These are phyloP conservation scores for Sarcophaga caerulescens DNA, from an alignment of 2,888 invertebrate genomes.

Conservation along the genomic window DNA sequence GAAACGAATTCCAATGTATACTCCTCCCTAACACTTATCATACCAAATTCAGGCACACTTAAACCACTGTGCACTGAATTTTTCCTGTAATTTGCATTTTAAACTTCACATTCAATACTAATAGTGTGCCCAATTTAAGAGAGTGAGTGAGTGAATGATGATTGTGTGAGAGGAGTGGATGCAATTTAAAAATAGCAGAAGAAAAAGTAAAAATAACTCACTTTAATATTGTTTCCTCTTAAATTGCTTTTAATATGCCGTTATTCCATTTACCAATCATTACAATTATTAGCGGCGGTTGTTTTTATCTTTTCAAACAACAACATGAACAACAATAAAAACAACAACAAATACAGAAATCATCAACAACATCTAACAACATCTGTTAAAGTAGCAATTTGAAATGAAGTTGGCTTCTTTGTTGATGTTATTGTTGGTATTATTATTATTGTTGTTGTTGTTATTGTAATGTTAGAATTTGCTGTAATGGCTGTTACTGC, in stretches of 20 bases:
- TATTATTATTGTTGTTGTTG: constrained; percentile 1
- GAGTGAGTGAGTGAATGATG: too few relatives aligned
- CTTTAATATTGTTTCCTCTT: constrained; percentile 68
- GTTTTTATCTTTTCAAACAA: constrained; percentile 62
- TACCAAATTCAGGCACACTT: too few relatives aligned
- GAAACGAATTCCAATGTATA: too few relatives aligned
- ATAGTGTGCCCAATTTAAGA: too few relatives aligned
- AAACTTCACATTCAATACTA: too few relatives aligned
- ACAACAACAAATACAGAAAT: constrained; percentile 17
- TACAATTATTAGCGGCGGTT: constrained; percentile 69
- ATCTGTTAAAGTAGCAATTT: constrained; percentile 50
- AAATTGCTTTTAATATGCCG: constrained; percentile 66
- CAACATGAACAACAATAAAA: not conserved
- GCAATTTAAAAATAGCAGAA: constrained; percentile 4
- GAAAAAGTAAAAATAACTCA: constrained; percentile 56
- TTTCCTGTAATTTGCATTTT: too few relatives aligned
- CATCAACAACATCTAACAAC: constrained; percentile 41
- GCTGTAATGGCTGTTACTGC: constrained; percentile 22
- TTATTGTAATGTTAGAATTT: not conserved
- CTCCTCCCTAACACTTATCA: too few relatives aligned
- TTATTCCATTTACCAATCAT: constrained; percentile 68
- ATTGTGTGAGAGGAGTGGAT: not conserved
- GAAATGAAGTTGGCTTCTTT: constrained; percentile 14
- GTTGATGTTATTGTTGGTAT: constrained; percentile 17
- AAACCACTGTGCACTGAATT: too few relatives aligned